phyloP scores from a whole-genome alignment of 2,888 invertebrate species.

The Thereva unica region DNA sequence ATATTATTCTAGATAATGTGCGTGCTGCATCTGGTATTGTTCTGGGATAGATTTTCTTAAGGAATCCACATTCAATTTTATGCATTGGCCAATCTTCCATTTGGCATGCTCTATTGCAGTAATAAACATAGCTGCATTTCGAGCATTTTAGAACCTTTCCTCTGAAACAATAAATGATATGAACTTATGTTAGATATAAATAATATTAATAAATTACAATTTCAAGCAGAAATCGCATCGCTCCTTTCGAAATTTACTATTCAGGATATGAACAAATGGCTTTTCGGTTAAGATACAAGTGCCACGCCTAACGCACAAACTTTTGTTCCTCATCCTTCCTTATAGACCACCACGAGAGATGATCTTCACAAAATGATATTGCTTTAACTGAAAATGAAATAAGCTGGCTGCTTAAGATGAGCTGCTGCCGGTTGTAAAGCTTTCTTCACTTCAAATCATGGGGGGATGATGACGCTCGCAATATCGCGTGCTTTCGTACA shows the following conservation, averaged over 20 bases:
- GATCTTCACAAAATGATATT: no score
- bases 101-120: constrained; percentile 82
- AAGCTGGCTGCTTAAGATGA: no score
- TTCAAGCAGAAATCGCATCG: constrained; percentile 78
- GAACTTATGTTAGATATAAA: not conserved
- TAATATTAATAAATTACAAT: constrained; percentile 62
- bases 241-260: constrained; percentile 69
- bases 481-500: no score
- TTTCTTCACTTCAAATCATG: no score
- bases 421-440: no score
- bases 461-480: no score
- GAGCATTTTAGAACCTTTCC: constrained; percentile 78
- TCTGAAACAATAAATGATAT: constrained; percentile 57
- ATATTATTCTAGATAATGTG: constrained; percentile 75
- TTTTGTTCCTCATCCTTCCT: constrained; percentile 7
- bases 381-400: no score
- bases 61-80: constrained; percentile 79
- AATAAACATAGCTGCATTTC: constrained; percentile 79
- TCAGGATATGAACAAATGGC: constrained; percentile 76
- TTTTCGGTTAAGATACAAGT: constrained; percentile 71
- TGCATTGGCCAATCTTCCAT: constrained; percentile 80
- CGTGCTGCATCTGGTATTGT: constrained; percentile 81
- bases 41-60: constrained; percentile 72
- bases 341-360: not conserved
- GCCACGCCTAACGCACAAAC: constrained; percentile 62